A percentile compares a stretch with the other conserved stretches of the same genome.
These are phyloP conservation scores for Rhingia campestris DNA, from an alignment of 2,888 invertebrate species.

Conservation along the genomic window DNA sequence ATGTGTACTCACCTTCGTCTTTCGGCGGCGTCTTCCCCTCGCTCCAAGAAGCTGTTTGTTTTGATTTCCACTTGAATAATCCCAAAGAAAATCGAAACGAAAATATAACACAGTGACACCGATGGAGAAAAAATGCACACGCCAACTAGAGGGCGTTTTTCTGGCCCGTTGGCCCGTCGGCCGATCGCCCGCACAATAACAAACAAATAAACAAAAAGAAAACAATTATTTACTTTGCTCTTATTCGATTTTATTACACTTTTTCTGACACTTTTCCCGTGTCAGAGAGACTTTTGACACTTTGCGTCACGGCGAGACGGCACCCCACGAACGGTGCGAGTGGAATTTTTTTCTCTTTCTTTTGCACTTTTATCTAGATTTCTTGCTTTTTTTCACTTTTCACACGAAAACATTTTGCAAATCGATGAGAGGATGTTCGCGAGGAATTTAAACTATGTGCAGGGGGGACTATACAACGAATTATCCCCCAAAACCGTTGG, in stretches of 20 bases:
- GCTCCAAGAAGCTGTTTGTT: conserved; percentile 53
- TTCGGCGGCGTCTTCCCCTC: conserved; percentile 18
- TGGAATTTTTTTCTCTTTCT: conserved; percentile 44
- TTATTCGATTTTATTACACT: conserved; percentile 27
- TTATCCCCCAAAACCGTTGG: neutral
- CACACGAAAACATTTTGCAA: conserved; percentile 51
- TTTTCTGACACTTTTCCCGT: conserved; percentile 33
- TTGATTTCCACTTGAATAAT: conserved; percentile 61
- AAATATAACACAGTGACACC: neutral
- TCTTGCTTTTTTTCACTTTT: conserved; percentile 38
- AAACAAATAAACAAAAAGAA: conserved; percentile 54
- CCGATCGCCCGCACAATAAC: conserved; percentile 43
- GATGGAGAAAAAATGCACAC: neutral
- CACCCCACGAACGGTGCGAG: conserved; percentile 18
- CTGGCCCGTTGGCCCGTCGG: conserved; percentile 2
- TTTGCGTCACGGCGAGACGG: conserved; percentile 19
- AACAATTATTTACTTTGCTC: neutral
- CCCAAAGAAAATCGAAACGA: conserved; percentile 11
- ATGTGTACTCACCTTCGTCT: conserved; percentile 56
- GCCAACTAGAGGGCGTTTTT: conserved; percentile 31
- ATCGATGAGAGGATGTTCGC: conserved; percentile 37
- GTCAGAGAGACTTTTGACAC: conserved; percentile 29
- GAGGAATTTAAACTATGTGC: neutral
- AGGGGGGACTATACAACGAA: neutral
- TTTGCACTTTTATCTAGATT: conserved; percentile 17